Base-by-base conservation (phyloP, 2,888 invertebrate species). In the Acheta domesticus region DNA sequence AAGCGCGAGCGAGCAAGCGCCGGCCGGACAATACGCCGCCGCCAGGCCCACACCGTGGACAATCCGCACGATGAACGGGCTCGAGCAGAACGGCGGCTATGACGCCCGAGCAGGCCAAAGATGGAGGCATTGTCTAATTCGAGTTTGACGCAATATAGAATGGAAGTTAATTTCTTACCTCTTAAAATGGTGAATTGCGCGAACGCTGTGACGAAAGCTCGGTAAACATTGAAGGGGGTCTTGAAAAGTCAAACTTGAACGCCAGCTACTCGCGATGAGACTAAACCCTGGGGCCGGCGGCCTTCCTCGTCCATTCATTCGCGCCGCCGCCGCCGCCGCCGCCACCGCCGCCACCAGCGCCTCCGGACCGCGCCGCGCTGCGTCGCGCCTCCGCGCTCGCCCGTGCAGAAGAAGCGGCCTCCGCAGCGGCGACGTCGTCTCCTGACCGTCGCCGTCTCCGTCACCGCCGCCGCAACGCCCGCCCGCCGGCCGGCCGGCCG, bases 131-230 rank as follows among this genome's bases (percentile, higher is more conserved):
- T 62, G 62, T 62, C 62, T 62, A 14, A 19, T n/a, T n/a, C 62
- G 62, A 62, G n/a, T 19, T n/a, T 14, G 62, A 14, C 62, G 62
- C 62, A 62, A 62, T n/a, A 62, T 62, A 62, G 14, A 62, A 62
- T 62, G 62, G n/a, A 62, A 62, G 62, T 62, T 62, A 62, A 62
- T 62, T 62, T 62, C 62, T 62, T 62, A 62, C 62, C 16, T 16
- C 0, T 62, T 62, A 62, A 62, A 62, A 62, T 62, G 62, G 14
- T 62, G 62, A 62, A 62, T 62, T 62, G 62, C 62, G 62, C 62
- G 62, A 62, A 62, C 62, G 62, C 62, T 62, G 62, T 62, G 62
- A 62, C 62, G 62, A 62, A 62, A 19, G 62, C 14, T 62, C 62
- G 62, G 16, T 16, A 62, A 62, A 62, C 62, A 62, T n/a, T 14